Conservation (phyloP, 2,888 invertebrate genomes). For the Punctoribates punctum region DNA sequence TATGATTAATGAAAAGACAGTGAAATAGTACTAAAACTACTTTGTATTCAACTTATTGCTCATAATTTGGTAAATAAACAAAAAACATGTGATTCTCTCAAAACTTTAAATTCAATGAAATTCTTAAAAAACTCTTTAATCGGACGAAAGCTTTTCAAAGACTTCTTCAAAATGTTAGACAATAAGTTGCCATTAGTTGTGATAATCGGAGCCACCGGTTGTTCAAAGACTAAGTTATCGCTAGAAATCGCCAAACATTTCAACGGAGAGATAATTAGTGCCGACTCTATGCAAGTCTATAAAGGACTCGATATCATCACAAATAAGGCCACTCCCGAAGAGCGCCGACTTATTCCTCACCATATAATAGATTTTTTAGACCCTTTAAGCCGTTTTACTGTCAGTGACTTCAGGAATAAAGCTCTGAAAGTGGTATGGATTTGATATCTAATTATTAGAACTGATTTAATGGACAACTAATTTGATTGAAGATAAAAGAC, state of each 20-base stretch:
- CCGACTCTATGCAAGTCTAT: conserved; percentile 99
- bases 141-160: not conserved
- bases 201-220: conserved; percentile 91
- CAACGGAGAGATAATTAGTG: conserved; percentile 88
- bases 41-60: too few relatives aligned
- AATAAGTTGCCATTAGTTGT: conserved; percentile 61
- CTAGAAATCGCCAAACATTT: conserved; percentile 82
- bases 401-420: conserved; percentile 74
- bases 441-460: not conserved
- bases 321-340: conserved; percentile 81
- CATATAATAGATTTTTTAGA: conserved; percentile 83
- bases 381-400: conserved; percentile 68
- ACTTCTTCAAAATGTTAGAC: not conserved
- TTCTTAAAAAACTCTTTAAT: not conserved
- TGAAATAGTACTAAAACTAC: too few relatives aligned
- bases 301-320: conserved; percentile 86
- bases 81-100: too few relatives aligned
- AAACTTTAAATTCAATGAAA: not conserved
- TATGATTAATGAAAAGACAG: too few relatives aligned
- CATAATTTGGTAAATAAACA: too few relatives aligned
- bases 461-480: not conserved
- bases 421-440: conserved; percentile 73
- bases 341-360: conserved; percentile 70
- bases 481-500: conserved; percentile 63
- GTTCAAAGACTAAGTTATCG: conserved; percentile 94